These are phyloP conservation scores for Rhynchomys soricoides DNA, from an alignment of 2,113 vertebrate species.

Conservation along the genomic window DNA sequence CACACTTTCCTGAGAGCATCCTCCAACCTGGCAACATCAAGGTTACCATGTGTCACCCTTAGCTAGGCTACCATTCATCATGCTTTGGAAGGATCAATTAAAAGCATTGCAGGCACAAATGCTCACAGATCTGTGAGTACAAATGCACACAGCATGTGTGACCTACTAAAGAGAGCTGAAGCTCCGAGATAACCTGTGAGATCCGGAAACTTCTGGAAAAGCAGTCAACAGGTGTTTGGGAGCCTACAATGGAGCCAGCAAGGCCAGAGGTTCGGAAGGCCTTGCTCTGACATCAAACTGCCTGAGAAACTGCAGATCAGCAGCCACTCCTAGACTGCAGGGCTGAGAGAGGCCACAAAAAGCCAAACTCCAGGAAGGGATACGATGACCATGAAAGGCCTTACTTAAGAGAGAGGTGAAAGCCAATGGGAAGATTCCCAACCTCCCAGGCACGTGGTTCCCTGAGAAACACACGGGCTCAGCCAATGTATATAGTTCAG, in stretches of 20 bases:
- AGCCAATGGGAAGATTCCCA: conserved; percentile 23
- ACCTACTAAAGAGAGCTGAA: neutral
- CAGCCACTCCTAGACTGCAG: neutral
- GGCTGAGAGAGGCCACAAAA: neutral
- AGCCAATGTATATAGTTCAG: neutral
- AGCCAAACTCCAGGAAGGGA: neutral
- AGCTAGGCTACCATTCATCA: neutral
- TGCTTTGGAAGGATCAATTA: conserved; percentile 10
- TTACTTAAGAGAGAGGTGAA: neutral
- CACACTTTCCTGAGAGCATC: neutral
- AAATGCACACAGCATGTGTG: neutral
- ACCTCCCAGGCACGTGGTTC: neutral
- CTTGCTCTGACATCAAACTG: neutral
- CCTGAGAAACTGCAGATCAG: neutral
- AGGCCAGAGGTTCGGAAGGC: neutral
- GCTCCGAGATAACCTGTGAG: neutral
- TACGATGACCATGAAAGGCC: neutral
- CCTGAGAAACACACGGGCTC: neutral
- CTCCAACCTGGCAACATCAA: neutral
- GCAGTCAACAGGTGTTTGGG: neutral
- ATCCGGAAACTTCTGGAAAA: neutral
- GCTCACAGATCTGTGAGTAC: neutral
- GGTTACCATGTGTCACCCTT: neutral
- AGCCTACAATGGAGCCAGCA: neutral
- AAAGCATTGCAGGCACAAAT: neutral